A percentile compares a stretch with the other conserved stretches of the same genome.
These are phyloP conservation scores for Tipula lateralis DNA, from an alignment of 2,888 invertebrate genomes.

Conservation along the genomic window DNA sequence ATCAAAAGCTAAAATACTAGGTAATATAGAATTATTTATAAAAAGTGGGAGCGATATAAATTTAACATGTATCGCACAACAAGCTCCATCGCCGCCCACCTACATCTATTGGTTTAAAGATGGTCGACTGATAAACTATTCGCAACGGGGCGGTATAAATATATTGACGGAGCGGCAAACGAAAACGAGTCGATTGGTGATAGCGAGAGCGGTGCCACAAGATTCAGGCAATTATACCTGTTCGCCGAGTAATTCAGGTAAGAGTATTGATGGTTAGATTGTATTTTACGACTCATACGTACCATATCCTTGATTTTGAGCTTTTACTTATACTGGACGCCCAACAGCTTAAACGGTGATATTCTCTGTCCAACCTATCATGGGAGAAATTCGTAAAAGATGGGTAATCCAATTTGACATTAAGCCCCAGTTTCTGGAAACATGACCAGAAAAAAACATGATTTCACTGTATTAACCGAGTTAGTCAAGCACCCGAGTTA, in stretches of 20 bases:
- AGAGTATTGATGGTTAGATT: too few relatives aligned
- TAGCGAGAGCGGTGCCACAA: conserved; percentile 75
- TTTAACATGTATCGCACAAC: conserved; percentile 79
- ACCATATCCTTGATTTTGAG: too few relatives aligned
- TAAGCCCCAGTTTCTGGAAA: too few relatives aligned
- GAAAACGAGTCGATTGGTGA: conserved; percentile 77
- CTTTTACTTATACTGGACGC: too few relatives aligned
- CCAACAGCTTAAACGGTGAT: too few relatives aligned
- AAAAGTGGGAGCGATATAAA: conserved; percentile 88
- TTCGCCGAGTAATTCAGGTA: conserved; percentile 74
- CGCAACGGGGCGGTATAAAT: conserved; percentile 78
- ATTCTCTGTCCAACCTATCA: too few relatives aligned
- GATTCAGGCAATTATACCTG: conserved; percentile 90
- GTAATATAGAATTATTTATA: conserved; percentile 79
- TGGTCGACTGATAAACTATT: conserved; percentile 75
- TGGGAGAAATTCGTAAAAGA: too few relatives aligned
- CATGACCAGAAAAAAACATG: too few relatives aligned
- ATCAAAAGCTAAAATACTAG: conserved; percentile 82
- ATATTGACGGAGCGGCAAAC: conserved; percentile 81
- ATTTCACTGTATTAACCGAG: too few relatives aligned
- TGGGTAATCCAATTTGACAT: too few relatives aligned
- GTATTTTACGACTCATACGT: too few relatives aligned
- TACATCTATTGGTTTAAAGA: conserved; percentile 86
- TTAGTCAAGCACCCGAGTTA: too few relatives aligned
- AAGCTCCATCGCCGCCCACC: conserved; percentile 61